Evolutionary conservation across 2,888 invertebrate species (phyloP).

Genomic region (Athripsodes cinereus): DNA sequence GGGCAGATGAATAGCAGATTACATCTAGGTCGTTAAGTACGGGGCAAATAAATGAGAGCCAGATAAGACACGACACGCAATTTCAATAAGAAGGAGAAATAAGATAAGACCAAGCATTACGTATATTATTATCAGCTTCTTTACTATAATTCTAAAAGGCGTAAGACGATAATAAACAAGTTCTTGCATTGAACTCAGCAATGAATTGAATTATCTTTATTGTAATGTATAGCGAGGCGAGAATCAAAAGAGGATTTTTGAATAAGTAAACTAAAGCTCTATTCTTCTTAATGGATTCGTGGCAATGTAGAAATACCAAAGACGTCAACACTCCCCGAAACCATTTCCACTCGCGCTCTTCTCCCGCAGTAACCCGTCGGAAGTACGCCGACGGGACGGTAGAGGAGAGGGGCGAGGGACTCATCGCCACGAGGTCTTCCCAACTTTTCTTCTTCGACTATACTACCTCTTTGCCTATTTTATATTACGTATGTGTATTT

Average conservation of each 20-base stretch:
- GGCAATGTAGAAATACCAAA: background rate
- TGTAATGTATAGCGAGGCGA: background rate
- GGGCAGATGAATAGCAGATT: too few relatives aligned
- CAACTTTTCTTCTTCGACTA: background rate
- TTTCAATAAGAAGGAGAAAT: too few relatives aligned
- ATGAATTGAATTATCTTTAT: background rate
- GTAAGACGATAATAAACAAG: background rate
- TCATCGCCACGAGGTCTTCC: background rate
- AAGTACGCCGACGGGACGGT: background rate
- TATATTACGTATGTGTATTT: background rate
- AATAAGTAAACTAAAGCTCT: constrained; percentile 1
- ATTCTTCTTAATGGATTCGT: constrained; percentile 7
- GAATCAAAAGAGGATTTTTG: constrained; percentile 8
- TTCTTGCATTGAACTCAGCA: background rate
- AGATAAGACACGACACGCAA: too few relatives aligned
- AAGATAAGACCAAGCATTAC: too few relatives aligned
- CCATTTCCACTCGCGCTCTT: constrained; percentile 2
- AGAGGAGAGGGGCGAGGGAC: background rate
- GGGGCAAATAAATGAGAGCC: too few relatives aligned
- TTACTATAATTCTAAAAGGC: background rate
- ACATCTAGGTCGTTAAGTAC: too few relatives aligned
- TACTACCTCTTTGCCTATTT: too few relatives aligned
- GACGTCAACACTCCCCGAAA: background rate
- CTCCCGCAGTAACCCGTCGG: background rate
- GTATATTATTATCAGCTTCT: background rate